Evolutionary conservation across 1,140 invertebrate genomes (phyloP).

Genomic region (Habropoda laboriosa): DNA sequence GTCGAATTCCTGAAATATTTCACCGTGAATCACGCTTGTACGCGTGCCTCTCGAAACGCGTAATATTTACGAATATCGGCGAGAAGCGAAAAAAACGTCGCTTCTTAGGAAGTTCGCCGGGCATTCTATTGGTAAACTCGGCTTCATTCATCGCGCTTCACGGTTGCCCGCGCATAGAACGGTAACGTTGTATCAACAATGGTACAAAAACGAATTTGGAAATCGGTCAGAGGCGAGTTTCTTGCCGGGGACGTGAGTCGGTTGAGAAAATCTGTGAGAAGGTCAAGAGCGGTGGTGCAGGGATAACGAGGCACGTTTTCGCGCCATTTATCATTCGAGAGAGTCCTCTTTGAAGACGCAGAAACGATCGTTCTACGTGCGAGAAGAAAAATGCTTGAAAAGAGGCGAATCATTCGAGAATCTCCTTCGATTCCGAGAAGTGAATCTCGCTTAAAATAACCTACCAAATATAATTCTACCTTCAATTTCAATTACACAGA

Average conservation of each 20-base stretch:
- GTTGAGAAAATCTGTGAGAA: not conserved
- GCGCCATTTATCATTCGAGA: not conserved
- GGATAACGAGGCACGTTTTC: not conserved
- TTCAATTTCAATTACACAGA: too few species aligned
- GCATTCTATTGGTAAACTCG: constrained; percentile 6
- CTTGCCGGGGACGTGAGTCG: too few species aligned
- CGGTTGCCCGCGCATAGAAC: not conserved
- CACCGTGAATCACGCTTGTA: not conserved
- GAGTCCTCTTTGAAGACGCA: not conserved
- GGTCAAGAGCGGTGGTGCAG: not conserved
- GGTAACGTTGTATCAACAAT: not conserved
- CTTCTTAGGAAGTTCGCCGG: too few species aligned
- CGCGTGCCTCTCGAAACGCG: not conserved
- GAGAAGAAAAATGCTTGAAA: too few species aligned
- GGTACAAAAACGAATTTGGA: not conserved
- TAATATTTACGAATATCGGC: not conserved
- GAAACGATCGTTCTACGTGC: not conserved
- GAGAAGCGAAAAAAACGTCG: not conserved
- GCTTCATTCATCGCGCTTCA: constrained; percentile 15
- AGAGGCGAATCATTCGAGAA: too few species aligned
- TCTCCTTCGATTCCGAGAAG: too few species aligned
- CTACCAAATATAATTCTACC: too few species aligned
- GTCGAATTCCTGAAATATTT: not conserved
- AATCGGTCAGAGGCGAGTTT: not conserved
- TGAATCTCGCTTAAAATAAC: too few species aligned